These are phyloP conservation scores for Sebastes glaucus DNA, from an alignment of 2,797 vertebrate species.

Conservation along the genomic window DNA sequence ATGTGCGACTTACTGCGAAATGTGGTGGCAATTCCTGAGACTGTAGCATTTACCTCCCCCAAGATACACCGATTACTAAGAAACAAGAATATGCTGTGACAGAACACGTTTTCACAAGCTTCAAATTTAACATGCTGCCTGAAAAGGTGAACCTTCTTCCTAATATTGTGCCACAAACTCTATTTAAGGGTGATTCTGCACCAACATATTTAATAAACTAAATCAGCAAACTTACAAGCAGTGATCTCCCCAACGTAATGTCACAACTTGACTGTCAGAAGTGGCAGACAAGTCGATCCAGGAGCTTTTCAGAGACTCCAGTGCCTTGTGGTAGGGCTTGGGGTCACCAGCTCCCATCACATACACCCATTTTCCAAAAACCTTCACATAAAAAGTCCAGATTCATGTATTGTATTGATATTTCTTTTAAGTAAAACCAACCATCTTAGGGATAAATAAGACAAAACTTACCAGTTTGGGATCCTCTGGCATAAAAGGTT, in stretches of 20 bases:
- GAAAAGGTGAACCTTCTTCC: neutral
- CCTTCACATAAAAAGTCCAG: constrained; percentile 38
- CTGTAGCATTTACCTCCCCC: constrained; percentile 70
- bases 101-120: neutral
- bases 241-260: constrained; percentile 74
- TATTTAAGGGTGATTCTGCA: neutral
- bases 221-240: constrained; percentile 69
- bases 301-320: constrained; percentile 75
- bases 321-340: constrained; percentile 68
- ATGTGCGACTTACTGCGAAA: constrained; percentile 73
- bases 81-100: constrained; percentile 1
- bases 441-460: neutral
- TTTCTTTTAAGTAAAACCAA: neutral
- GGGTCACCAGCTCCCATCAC: constrained; percentile 78
- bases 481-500: constrained; percentile 69
- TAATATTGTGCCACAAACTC: neutral
- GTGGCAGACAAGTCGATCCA: constrained; percentile 73
- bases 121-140: neutral
- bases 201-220: neutral
- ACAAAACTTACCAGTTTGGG: constrained; percentile 59
- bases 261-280: constrained; percentile 52
- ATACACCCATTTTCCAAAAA: constrained; percentile 79
- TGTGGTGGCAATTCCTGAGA: constrained; percentile 63
- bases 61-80: constrained; percentile 67
- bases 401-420: neutral